phyloP scores from a whole-genome alignment of 1,140 invertebrate genomes.

The Bicyclus anynana region DNA sequence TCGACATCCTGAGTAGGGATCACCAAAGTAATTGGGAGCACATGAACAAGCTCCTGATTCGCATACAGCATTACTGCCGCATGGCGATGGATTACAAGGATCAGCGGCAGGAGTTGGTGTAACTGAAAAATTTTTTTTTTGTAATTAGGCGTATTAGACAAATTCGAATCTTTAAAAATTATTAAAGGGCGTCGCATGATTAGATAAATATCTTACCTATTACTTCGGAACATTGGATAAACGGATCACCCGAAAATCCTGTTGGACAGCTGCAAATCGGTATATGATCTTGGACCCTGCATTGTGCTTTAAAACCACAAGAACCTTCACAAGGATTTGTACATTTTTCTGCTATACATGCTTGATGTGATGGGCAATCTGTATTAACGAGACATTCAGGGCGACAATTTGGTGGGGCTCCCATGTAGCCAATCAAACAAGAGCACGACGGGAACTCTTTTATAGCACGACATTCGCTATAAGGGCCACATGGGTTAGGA shows the following conservation, averaged over 20 bases:
- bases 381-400: conserved; percentile 88
- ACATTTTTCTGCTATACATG: conserved; percentile 88
- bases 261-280: conserved; percentile 85
- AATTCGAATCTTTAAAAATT: neutral
- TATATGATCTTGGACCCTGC: conserved; percentile 86
- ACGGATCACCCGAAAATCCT: conserved; percentile 87
- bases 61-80: conserved; percentile 86
- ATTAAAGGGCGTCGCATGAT: neutral
- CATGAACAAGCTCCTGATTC: conserved; percentile 80
- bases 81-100: conserved; percentile 84
- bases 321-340: conserved; percentile 88
- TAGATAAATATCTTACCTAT: conserved; percentile 39
- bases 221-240: conserved; percentile 80
- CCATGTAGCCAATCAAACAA: conserved; percentile 85
- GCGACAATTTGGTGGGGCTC: conserved; percentile 86
- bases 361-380: conserved; percentile 86
- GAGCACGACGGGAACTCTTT: conserved; percentile 83
- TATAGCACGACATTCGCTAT: conserved; percentile 81
- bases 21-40: conserved; percentile 79
- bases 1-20: conserved; percentile 82
- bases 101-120: conserved; percentile 73
- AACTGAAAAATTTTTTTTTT: conserved; percentile 60
- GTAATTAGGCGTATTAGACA: neutral
- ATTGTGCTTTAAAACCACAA: conserved; percentile 86
- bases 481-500: conserved; percentile 87